Evolutionary conservation across 2,888 invertebrate species (phyloP), one percentile per base, ranked within the genome.

Genomic region (Tetranychus piercei): DNA sequence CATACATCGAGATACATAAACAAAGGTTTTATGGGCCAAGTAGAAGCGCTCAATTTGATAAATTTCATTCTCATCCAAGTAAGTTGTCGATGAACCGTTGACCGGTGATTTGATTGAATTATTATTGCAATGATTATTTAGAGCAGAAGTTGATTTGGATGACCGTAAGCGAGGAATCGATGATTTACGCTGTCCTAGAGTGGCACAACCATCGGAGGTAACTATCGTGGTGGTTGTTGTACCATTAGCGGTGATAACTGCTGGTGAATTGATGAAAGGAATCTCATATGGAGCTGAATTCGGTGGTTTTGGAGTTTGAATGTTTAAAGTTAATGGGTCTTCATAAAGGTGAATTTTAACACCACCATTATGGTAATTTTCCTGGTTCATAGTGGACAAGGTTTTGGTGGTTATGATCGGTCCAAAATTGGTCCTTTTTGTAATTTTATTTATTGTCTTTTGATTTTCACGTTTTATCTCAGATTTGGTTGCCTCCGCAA

Each of bases 1-100:
- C 80, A 91, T 81, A 9, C 90, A 89, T 77, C 87, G 86, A 81
- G 90, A 88, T 5, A 91, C 90, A 81, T 86, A 88, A 66, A 91
- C 87, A 82, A 89, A 88, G 0, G 90, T 89, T 81, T 90, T 90
- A 77, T 90, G 85, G 74, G 90, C 90, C 76, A 87, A 86, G 80
- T 89, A 89, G 81, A 88, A 89, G 74, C 87, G 86, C 81, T 90
- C 89, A 76, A 90, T 86, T 81, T 89, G 88, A 65, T 86, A 85
- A 74, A 88, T 67, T 66, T 79, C 79, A 44, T 22, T 66, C 45
- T 77, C 77, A 44, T 71, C 73, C n/a, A 77, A 72, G 4, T 20
- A 20, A 4, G 69, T 69, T 55, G 55, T 55, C 20, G 69, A 20
- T 23, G 69, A 11, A 20, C 22, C 69, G 8, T 22, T 22, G 11